phyloP scores from a whole-genome alignment of 2,113 vertebrate species.

The Choloepus hoffmanni region DNA sequence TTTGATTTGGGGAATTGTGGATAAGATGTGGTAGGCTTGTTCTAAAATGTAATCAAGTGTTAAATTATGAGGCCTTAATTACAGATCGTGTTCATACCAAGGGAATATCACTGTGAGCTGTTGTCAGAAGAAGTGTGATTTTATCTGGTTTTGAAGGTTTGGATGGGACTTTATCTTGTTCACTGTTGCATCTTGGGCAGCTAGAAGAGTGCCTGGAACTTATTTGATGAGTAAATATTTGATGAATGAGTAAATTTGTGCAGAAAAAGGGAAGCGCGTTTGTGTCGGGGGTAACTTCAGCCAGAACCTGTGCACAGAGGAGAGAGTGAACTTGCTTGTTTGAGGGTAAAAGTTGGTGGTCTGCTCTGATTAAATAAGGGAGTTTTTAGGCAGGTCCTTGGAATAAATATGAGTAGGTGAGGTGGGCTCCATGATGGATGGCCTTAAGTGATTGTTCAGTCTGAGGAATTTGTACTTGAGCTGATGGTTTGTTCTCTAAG shows the following conservation, averaged over 20 bases:
- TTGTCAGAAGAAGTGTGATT: not conserved
- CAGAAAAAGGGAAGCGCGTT: not conserved
- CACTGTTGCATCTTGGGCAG: not conserved
- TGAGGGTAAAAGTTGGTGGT: not conserved
- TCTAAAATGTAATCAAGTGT: conserved; percentile 17
- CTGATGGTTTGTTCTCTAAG: not conserved
- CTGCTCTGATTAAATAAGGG: not conserved
- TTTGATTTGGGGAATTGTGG: not conserved
- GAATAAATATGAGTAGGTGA: no score
- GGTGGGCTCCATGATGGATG: accelerated
- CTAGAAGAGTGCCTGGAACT: not conserved
- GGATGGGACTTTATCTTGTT: not conserved
- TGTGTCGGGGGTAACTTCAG: not conserved
- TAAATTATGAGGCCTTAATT: not conserved
- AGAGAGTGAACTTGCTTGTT: not conserved
- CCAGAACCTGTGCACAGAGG: not conserved
- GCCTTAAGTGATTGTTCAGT: not conserved
- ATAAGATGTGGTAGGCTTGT: not conserved
- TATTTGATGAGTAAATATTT: not conserved
- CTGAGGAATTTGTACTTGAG: not conserved
- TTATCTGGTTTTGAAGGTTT: not conserved
- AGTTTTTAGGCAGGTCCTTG: not conserved
- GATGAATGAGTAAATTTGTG: not conserved
- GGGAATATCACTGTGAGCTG: not conserved
- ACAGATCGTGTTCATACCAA: not conserved